phyloP scores from a whole-genome alignment of 1,140 invertebrate species.

The Bombus difficillimus region DNA sequence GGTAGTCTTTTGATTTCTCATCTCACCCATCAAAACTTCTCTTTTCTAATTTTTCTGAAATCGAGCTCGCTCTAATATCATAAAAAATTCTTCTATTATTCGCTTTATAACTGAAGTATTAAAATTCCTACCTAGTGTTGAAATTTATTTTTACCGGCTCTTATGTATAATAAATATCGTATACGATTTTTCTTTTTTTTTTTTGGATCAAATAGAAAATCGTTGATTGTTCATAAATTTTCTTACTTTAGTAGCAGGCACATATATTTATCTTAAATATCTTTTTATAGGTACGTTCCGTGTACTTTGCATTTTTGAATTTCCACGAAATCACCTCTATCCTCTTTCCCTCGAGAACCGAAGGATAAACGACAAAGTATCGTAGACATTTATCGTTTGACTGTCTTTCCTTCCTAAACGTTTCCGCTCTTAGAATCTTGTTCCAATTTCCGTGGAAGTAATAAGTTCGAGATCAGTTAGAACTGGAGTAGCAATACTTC shows the following conservation, averaged over 20 bases:
- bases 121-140: conserved; percentile 16
- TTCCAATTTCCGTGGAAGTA: conserved; percentile 55
- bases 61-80: not conserved
- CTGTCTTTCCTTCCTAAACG: conserved; percentile 39
- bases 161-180: not conserved
- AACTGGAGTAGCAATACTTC: conserved; percentile 73
- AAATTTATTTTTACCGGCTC: not conserved
- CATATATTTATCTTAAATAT: not conserved
- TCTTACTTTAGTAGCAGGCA: not conserved
- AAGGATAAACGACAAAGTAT: conserved; percentile 11
- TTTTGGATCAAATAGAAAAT: not conserved
- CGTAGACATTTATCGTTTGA: conserved; percentile 31
- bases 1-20: conserved; percentile 51
- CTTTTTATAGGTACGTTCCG: too few species aligned
- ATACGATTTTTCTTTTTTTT: not conserved
- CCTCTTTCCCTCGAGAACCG: not conserved
- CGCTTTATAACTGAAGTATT: conserved; percentile 31
- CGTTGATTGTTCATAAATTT: not conserved
- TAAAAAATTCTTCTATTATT: not conserved
- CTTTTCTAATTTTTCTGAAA: conserved; percentile 22
- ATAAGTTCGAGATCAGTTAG: conserved; percentile 68
- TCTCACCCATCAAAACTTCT: conserved; percentile 54
- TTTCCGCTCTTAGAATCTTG: conserved; percentile 28
- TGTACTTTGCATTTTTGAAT: conserved; percentile 29
- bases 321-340: not conserved